Base-by-base conservation (phyloP, 2,797 vertebrate genomes). In the Synanceia verrucosa region DNA sequence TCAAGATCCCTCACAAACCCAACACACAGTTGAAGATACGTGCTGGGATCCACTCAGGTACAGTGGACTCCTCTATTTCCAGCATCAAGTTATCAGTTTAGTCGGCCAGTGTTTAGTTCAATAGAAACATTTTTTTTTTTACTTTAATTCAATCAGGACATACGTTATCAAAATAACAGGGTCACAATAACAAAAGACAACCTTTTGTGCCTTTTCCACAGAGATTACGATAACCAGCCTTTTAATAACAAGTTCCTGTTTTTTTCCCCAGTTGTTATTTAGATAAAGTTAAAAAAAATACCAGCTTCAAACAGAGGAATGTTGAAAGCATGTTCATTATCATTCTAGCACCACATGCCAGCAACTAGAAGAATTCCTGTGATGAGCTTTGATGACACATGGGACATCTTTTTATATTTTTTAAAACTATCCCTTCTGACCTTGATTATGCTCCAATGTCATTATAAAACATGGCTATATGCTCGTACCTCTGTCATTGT, bases 1-100 rank as follows among this genome's bases (percentile, higher is more conserved):
- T 96, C 78, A 90, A 94, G 87, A 94, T 95, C 70, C 94, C 94
- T 46, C 94, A 95, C 82, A 94, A 94, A 69, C 94, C 94, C 50
- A 89, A 89, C 69, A 93, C 87, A 4, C 93, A 94, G 88, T 85
- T 95, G 64, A 92, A 91, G 83, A 95, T 94, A 70, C 83, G 94
- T 1, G 93, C 91, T 4, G 94, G 95, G 21, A 93, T 95, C 41
- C 94, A 94, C 77, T 94, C 94, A 83, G 94, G 94, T 95, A 84
- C 58, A 10, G 28, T 14, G 1, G 13, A 8, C 2, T 51, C n/a
- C 29, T n/a, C 48, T 55, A 2, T 2, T 21, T 57, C n/a, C 39
- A 34, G 24, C 34, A 36, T 46, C 23, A 12, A 3, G 51, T 41
- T 46, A 31, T 19, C 14, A 21, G 4, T 21, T 12, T 4, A 41